These are phyloP conservation scores for Passerina amoena DNA, from an alignment of 2,113 vertebrate species.

Conservation along the genomic window DNA sequence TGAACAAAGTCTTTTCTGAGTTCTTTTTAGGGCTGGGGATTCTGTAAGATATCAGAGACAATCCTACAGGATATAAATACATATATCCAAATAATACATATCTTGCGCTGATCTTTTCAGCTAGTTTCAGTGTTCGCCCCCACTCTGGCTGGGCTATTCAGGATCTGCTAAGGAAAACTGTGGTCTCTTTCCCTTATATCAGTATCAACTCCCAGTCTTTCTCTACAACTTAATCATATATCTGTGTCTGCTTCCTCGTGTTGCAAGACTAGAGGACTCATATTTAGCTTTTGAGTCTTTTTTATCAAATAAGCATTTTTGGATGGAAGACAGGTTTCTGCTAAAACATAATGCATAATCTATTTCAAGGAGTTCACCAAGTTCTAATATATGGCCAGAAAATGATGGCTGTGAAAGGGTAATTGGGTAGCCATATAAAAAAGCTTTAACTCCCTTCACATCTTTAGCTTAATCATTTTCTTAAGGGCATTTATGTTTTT, in stretches of 20 bases:
- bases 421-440: not conserved
- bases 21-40: not conserved
- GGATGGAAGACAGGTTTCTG: not conserved
- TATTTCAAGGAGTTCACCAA: not conserved
- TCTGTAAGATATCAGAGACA: not conserved
- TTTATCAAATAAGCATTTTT: not conserved
- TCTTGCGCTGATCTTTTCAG: not conserved
- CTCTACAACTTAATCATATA: not conserved
- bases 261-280: not conserved
- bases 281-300: not conserved
- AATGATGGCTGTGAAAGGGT: not conserved
- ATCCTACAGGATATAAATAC: not conserved
- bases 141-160: not conserved
- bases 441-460: not conserved
- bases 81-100: not conserved
- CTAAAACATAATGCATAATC: not conserved
- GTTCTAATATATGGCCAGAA: not conserved
- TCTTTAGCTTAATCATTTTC: slow-evolving; percentile 2
- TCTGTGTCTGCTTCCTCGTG: not conserved
- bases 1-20: not conserved
- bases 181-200: not conserved
- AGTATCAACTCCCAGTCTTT: not conserved
- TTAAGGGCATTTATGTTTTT: slow-evolving; percentile 4
- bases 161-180: not conserved
- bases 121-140: not conserved